Conservation (phyloP, 1,140 invertebrate genomes). For the Drosophila ficusphila region DNA sequence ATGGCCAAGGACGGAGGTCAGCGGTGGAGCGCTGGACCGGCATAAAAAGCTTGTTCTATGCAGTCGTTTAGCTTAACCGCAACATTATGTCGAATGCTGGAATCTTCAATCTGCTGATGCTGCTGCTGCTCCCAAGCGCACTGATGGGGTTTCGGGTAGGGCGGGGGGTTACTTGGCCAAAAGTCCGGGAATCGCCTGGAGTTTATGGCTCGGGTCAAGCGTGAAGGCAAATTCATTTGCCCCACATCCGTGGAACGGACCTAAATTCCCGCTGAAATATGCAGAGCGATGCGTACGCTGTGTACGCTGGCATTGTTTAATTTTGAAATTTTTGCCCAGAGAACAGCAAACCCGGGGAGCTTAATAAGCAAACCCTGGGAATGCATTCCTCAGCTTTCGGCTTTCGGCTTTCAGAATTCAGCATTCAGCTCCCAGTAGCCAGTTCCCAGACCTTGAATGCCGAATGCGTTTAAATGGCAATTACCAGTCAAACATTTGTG, state of each 20-base stretch:
- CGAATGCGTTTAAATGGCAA: constrained; percentile 52
- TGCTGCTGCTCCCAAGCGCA: constrained; percentile 37
- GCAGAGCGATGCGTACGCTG: constrained; percentile 55
- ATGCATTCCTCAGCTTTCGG: constrained; percentile 25
- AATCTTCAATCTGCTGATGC: constrained; percentile 75
- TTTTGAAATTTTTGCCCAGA: constrained; percentile 42
- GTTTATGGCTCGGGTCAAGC: constrained; percentile 76
- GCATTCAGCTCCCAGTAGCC: no score
- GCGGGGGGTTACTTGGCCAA: constrained; percentile 3
- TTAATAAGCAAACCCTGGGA: constrained; percentile 31
- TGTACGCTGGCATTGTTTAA: constrained; percentile 42
- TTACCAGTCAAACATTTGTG: constrained; percentile 67
- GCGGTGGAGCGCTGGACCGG: constrained; percentile 44
- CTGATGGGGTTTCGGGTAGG: constrained; percentile 12
- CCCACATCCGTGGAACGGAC: constrained; percentile 25
- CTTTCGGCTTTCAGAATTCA: not conserved
- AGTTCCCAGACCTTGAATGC: constrained; percentile 12
- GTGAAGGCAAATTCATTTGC: constrained; percentile 70
- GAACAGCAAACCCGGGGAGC: constrained; percentile 1
- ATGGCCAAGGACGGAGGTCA: constrained; percentile 28
- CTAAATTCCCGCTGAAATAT: constrained; percentile 71
- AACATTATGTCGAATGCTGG: constrained; percentile 81
- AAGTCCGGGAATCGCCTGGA: constrained; percentile 32
- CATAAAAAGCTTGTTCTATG: constrained; percentile 82
- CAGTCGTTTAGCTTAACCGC: constrained; percentile 79